Percentiles rank a stretch among this genome's conserved stretches.
phyloP scores from a whole-genome alignment of 2,113 vertebrate species.

The Tychaedon coryphoeus region DNA sequence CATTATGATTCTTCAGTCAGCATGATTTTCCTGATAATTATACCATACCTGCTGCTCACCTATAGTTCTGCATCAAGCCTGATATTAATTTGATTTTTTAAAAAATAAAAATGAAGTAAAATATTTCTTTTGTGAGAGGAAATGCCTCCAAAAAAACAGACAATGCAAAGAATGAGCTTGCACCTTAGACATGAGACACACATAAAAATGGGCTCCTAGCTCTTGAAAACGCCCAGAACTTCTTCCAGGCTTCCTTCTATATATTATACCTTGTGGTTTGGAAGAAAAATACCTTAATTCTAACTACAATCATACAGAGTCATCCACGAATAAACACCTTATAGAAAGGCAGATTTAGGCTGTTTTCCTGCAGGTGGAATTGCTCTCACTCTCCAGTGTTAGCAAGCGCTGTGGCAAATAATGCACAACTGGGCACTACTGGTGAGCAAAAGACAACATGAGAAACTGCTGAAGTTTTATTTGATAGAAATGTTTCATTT shows the following conservation, averaged over 20 bases:
- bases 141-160: not conserved
- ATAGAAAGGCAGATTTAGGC: not conserved
- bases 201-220: not conserved
- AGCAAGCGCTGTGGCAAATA: not conserved
- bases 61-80: not conserved
- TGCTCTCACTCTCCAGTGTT: not conserved
- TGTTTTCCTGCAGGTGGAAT: not conserved
- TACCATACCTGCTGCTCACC: not conserved
- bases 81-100: not conserved
- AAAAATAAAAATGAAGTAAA: not conserved
- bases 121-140: not conserved
- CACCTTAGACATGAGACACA: not conserved
- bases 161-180: not conserved
- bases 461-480: not conserved
- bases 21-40: not conserved
- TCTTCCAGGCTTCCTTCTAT: not conserved
- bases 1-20: not conserved
- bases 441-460: not conserved
- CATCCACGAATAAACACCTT: not conserved
- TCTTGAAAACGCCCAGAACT: not conserved
- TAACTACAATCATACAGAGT: not conserved
- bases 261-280: not conserved
- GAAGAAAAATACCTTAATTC: not conserved
- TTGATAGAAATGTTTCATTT: not conserved
- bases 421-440: not conserved